Evolutionary conservation across 2,797 vertebrate genomes (phyloP).

Genomic region (Loris lydekkerianus): DNA sequence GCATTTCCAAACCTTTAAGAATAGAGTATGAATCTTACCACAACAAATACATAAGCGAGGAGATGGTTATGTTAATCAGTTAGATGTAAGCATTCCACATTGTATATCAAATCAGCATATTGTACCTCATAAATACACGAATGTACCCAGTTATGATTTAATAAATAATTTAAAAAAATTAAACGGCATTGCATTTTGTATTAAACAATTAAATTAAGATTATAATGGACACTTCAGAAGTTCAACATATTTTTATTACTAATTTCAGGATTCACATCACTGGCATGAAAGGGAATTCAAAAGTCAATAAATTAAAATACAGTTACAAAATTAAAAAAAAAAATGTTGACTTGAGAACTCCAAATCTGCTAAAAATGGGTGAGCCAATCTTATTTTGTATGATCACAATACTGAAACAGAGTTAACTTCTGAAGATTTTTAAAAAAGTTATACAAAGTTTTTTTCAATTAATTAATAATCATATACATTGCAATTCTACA

Average conservation of each 20-base stretch:
- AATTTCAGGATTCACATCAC: constrained; percentile 28
- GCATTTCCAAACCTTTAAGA: too few species aligned
- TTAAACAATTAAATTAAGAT: constrained; percentile 9
- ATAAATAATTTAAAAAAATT: too few species aligned
- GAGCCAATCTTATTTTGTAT: not conserved
- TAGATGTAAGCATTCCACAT: too few species aligned
- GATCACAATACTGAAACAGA: not conserved
- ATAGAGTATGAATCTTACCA: too few species aligned
- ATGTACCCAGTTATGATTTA: too few species aligned
- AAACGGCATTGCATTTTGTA: too few species aligned
- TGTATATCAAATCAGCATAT: too few species aligned
- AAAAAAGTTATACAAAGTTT: not conserved
- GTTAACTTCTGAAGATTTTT: not conserved
- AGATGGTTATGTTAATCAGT: too few species aligned
- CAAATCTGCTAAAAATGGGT: not conserved
- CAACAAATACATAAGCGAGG: too few species aligned
- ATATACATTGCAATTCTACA: not conserved
- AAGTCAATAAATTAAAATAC: constrained; percentile 25
- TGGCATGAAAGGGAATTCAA: constrained; percentile 17
- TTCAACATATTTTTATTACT: constrained; percentile 36
- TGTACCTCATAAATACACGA: too few species aligned
- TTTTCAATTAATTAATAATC: not conserved
- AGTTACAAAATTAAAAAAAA: constrained; percentile 36
- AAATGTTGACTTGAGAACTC: not conserved
- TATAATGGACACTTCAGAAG: not conserved